Percentiles rank a stretch among this genome's conserved stretches.
These are phyloP conservation scores for Pseudopipra pipra DNA, from an alignment of 2,113 vertebrate genomes.

Conservation along the genomic window DNA sequence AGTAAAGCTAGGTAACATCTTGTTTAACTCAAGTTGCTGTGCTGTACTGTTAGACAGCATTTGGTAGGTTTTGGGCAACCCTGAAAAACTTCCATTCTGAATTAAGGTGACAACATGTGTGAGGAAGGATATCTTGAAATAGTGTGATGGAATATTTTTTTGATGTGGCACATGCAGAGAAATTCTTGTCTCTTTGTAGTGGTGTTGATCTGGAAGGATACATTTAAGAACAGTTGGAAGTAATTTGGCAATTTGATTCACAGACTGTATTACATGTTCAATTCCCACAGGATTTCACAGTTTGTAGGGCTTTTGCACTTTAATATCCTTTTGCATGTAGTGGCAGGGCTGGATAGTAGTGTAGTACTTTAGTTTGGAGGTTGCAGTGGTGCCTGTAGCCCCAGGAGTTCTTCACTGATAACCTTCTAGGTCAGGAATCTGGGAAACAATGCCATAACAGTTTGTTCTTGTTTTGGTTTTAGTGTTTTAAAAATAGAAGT, in stretches of 20 bases:
- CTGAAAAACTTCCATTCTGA: not conserved
- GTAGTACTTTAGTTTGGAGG: not conserved
- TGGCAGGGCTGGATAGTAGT: not conserved
- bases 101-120: not conserved
- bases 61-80: not conserved
- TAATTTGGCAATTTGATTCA: not conserved
- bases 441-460: not conserved
- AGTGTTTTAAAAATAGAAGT: not conserved
- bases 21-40: not conserved
- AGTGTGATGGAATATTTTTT: not conserved
- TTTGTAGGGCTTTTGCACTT: conserved; percentile 5
- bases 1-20: not conserved
- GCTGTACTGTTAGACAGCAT: not conserved
- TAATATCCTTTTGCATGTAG: not conserved
- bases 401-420: not conserved
- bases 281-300: not conserved
- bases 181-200: not conserved
- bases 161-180: not conserved
- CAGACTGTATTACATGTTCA: not conserved
- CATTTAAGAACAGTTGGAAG: not conserved
- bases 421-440: not conserved
- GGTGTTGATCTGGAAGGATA: not conserved
- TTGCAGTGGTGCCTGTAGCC: not conserved
- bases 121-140: not conserved
- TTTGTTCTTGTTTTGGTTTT: not conserved